A percentile compares a stretch with the other conserved stretches of the same genome.
Conservation (phyloP, 2,113 vertebrate genomes). For the Columbina picui region DNA sequence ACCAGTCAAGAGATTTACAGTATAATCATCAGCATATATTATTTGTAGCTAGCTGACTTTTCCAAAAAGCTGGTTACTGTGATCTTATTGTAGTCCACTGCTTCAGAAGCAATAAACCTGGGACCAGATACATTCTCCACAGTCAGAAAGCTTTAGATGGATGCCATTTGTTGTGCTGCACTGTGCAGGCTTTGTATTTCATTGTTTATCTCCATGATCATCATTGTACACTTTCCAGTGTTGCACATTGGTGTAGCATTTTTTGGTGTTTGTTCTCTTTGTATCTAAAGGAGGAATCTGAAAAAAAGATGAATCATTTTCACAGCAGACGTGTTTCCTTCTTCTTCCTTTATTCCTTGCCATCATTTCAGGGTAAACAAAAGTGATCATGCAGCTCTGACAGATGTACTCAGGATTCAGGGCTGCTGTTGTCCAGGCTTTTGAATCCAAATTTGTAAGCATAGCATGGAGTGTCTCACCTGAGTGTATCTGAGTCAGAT, state of each 20-base stretch:
- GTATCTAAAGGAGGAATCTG: background rate
- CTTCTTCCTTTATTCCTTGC: background rate
- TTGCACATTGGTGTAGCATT: background rate
- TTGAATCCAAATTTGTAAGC: background rate
- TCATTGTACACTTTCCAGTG: background rate
- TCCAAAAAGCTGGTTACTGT: background rate
- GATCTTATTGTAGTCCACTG: background rate
- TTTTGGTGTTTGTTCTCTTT: background rate
- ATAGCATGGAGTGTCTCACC: background rate
- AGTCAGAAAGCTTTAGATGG: background rate
- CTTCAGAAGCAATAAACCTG: background rate
- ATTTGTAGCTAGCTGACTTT: background rate
- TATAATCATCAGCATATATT: background rate
- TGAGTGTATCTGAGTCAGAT: background rate
- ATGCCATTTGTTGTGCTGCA: background rate
- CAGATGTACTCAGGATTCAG: background rate
- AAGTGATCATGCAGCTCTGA: background rate
- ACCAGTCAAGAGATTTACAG: background rate
- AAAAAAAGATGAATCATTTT: background rate
- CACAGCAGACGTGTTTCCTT: rapidly evolving
- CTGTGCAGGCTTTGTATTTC: rapidly evolving
- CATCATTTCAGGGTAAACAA: background rate
- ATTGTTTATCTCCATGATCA: background rate
- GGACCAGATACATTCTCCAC: background rate
- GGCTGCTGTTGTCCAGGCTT: background rate